Conservation (phyloP, 2,797 vertebrate species). For the Erethizon dorsatum region DNA sequence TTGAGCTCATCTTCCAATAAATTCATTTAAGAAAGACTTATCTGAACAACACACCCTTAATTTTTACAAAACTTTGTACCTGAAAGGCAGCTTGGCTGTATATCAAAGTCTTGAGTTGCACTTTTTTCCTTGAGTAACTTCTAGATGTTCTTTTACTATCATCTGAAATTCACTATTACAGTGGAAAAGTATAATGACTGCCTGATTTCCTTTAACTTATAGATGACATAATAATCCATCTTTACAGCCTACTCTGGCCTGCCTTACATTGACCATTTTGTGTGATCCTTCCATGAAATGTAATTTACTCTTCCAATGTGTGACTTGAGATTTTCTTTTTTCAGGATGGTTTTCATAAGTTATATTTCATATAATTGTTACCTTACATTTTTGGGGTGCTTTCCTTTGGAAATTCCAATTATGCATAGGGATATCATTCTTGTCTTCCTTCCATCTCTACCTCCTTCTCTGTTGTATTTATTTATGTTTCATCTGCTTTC, state of each 20-base stretch:
- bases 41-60: background rate
- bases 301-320: background rate
- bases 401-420: background rate
- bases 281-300: conserved; percentile 9
- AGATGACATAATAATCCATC: background rate
- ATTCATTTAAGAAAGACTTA: background rate
- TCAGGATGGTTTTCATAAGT: background rate
- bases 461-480: conserved; percentile 1
- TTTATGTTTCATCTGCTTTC: conserved; percentile 16
- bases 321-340: background rate
- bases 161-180: conserved; percentile 17
- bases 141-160: background rate
- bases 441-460: background rate
- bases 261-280: background rate
- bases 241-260: background rate
- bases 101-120: background rate
- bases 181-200: background rate
- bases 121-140: background rate
- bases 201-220: background rate
- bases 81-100: background rate
- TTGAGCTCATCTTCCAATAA: background rate
- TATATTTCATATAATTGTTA: background rate
- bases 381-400: background rate
- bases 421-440: background rate
- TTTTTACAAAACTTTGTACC: background rate